Evolutionary conservation across 1,140 invertebrate species (phyloP), one percentile per base, ranked within the genome.

Genomic region (Trypoxylus dichotomus): DNA sequence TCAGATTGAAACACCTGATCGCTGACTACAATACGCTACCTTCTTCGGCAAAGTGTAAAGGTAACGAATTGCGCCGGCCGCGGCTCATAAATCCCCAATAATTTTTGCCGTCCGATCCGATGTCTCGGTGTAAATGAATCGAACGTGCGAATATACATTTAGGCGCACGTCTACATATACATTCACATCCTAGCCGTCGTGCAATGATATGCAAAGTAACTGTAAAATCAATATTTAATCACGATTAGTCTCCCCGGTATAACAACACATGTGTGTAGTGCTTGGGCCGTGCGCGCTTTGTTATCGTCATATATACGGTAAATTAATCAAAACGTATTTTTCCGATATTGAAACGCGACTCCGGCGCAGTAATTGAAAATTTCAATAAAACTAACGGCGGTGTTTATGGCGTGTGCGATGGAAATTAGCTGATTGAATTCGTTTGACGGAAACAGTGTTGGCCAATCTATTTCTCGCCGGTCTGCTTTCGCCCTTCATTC

Each of bases 321-420:
- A 82, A 82, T 82, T 82, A 82, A 82, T 82, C 81, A 82, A 78
- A 82, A 80, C 80, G 81, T 80, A 79, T 82, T 82, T 82, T 81
- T 82, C 25, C 81, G 76, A 82, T 82, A 80, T 81, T 78, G 81
- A 79, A 82, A 81, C 80, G 79, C 76, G 80, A 82, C 78, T 78
- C 78, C 60, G 60, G 19, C n/a, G 78, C 74, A 71, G 75, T 80
- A 82, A 82, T 82, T 82, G 80, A 82, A 82, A 82, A 80, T 82
- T 82, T 80, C 81, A 81, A 82, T 80, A 82, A 80, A 82, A 82
- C 80, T 82, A 82, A 82, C 81, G 80, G 60, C 80, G 76, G 78
- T 81, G 78, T 82, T 82, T 81, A 81, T 81, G 74, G 77, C 81
- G 76, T 76, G 77, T 79, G 73, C 74, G 71, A 76, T 77, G 72